These are phyloP conservation scores for Meloidogyne hapla DNA, from an alignment of 1,140 invertebrate species.

Conservation along the genomic window DNA sequence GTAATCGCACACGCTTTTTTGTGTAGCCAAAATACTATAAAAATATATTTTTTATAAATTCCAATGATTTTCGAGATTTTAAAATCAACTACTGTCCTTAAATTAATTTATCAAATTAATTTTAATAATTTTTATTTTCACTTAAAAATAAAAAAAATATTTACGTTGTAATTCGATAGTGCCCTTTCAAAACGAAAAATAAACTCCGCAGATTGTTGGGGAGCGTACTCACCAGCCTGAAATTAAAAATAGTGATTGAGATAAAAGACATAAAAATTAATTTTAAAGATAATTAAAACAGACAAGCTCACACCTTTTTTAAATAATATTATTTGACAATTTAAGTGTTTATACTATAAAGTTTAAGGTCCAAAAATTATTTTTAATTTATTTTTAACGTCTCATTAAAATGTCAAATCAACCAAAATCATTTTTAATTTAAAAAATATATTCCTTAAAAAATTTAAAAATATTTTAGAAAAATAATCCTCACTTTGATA, in stretches of 20 bases:
- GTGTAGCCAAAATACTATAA: constrained; percentile 42
- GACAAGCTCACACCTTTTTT: background rate
- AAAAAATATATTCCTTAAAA: too few relatives aligned
- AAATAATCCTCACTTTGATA: constrained; percentile 51
- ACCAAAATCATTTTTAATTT: too few relatives aligned
- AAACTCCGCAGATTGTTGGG: constrained; percentile 51
- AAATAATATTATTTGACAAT: too few relatives aligned
- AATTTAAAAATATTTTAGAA: background rate
- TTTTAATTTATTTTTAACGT: too few relatives aligned
- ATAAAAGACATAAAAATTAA: background rate
- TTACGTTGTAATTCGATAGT: constrained; percentile 22
- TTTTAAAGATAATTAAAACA: background rate
- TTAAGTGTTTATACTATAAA: background rate
- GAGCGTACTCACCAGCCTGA: constrained; percentile 60
- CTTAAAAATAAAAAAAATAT: background rate
- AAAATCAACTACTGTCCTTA: background rate
- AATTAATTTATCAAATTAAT: background rate
- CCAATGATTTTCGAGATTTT: background rate
- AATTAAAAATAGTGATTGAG: background rate
- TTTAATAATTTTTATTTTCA: background rate
- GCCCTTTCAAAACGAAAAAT: constrained; percentile 47
- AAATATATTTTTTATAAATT: background rate
- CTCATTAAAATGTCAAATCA: too few relatives aligned
- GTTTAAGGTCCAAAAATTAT: background rate
- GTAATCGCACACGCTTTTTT: constrained; percentile 27